Evolutionary conservation across 1,140 invertebrate species (phyloP), one percentile per base, ranked within the genome.

Genomic region (Pogonognathellus flavescens): DNA sequence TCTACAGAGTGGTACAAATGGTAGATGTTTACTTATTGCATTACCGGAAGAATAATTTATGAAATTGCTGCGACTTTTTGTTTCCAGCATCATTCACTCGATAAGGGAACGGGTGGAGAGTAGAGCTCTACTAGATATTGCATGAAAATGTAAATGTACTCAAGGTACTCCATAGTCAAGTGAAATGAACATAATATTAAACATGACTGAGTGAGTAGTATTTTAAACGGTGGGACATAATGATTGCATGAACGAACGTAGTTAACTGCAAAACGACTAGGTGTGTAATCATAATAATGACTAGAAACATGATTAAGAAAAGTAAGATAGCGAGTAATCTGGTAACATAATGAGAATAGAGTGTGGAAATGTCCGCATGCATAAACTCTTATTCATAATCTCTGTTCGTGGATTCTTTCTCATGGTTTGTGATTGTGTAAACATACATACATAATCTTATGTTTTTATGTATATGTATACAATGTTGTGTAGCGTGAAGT

Each of bases 321-420:
- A 76, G 25, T 76, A 9, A 76, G 70, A 76, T 76, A 76, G 70
- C 14, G 41, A 50, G 25, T 76, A 76, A 76, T 76, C 70, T 76
- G 3, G 70, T 76, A 76, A 76, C 70, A 76, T 76, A 76, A 76
- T 76, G 70, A 76, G 70, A 49, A 76, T 76, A 31, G 41, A 76
- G 70, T 76, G 70, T 16, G 41, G 70, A 76, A 76, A 76, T 76
- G 70, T 50, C 70, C 18, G 31, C 31, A 41, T 41, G 31, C 31
- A 41, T 41, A 41, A 41, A 50, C 49, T 16, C 70, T 41, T 31
- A 76, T 76, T 76, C 70, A 18, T 76, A 76, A 76, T 76, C 70
- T 76, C 13, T 11, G 70, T 50, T 41, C 22, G 70, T 16, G 25
- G n/a, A 76, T 76, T 76, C 70, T 76, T 76, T 76, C 70, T 76